Conservation (phyloP, 2,797 vertebrate species). For the Jordanella pulchra region DNA sequence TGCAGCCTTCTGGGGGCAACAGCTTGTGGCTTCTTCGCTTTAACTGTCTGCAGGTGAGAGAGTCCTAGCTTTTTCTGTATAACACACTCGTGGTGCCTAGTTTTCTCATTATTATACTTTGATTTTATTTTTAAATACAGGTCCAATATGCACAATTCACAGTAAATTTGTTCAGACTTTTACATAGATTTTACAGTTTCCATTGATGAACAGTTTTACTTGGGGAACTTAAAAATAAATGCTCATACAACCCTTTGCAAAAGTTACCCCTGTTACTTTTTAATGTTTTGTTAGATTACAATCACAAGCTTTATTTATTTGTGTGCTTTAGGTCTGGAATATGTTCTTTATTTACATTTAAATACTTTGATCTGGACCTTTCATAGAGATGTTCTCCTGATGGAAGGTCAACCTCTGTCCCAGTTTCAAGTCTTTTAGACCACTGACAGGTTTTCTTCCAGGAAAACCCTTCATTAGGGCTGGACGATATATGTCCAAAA, state of each 20-base stretch:
- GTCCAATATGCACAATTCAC: too few species aligned
- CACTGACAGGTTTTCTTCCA: too few species aligned
- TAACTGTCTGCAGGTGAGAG: slow-evolving; percentile 88
- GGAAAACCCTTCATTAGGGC: too few species aligned
- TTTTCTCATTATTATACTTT: neutral
- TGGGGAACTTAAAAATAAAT: neutral
- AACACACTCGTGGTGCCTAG: neutral
- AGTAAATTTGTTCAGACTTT: neutral
- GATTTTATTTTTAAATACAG: neutral
- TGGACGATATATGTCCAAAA: too few species aligned
- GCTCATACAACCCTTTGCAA: neutral
- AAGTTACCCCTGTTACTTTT: neutral
- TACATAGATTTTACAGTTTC: neutral
- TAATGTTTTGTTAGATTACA: neutral
- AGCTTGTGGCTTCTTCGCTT: slow-evolving; percentile 87
- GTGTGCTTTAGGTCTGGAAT: neutral
- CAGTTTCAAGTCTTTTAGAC: neutral
- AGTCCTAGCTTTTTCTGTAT: neutral
- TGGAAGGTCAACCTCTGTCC: neutral
- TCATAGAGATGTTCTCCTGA: neutral
- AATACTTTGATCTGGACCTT: neutral
- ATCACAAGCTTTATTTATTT: neutral
- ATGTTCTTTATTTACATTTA: neutral
- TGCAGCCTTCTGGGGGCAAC: slow-evolving; percentile 86
- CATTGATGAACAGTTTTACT: neutral